These are phyloP conservation scores for Patiria miniata DNA, from an alignment of 35 echinoderm and acorn worm genomes.

Conservation along the genomic window DNA sequence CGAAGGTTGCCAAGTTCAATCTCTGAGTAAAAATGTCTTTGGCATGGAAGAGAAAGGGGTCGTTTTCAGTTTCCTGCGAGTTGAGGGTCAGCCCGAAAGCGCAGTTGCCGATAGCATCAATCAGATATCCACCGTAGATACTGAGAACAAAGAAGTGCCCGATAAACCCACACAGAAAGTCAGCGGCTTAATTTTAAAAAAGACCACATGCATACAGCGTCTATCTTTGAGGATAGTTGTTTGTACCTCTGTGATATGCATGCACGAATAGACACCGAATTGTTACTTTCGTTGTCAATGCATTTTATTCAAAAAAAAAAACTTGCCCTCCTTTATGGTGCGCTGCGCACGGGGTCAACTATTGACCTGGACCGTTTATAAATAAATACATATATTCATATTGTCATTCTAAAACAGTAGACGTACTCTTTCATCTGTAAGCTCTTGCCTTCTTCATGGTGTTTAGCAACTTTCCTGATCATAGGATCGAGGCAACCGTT, in stretches of 20 bases:
- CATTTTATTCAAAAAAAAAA: no score
- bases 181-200: no score
- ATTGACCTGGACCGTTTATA: no score
- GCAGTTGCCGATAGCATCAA: background rate
- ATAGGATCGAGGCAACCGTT: background rate
- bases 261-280: no score
- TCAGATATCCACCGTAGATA: slow-evolving; percentile 5
- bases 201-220: no score
- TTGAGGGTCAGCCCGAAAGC: background rate
- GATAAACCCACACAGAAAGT: no score
- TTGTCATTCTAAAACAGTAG: background rate
- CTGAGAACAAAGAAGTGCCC: background rate
- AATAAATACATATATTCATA: no score
- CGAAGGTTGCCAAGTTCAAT: background rate
- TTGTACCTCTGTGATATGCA: no score
- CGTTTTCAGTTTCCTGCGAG: background rate
- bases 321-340: no score
- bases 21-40: background rate
- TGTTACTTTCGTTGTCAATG: no score
- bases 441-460: slow-evolving; percentile 4
- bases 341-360: no score
- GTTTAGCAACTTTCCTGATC: background rate
- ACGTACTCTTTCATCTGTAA: background rate
- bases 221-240: no score
- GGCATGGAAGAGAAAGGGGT: background rate